Base-by-base conservation (phyloP, 2,888 invertebrate species). In the Callimorpha dominula region DNA sequence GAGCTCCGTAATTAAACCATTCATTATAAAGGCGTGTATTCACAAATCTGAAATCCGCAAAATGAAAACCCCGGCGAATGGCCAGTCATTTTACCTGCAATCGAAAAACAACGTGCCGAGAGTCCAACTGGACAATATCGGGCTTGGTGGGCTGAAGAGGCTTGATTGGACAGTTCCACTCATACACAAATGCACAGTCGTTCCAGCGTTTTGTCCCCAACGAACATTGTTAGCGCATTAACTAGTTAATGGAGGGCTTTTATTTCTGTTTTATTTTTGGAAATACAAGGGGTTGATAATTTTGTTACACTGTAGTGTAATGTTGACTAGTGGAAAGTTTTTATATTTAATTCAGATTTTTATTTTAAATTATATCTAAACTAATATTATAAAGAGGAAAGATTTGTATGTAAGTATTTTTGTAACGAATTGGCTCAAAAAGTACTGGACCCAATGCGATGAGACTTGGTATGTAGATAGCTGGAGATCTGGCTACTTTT, bases 141-240 rank as follows among this genome's bases (percentile, higher is more conserved):
- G 77, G 74, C 81, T 79, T 77, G 81, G 77, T 68, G 76, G 76
- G 78, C 12, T 85, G 81, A 83, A 86, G 83, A 84, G 85, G 66
- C 79, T 79, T 85, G 85, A 88, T 88, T 82, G 87, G 84, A 85
- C 74, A 76, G 81, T 77, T 80, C 82, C 82, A 85, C 82, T 86
- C 78, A 79, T 81, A 86, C 78, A 76, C 74, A 83, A 83, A 85
- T 80, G 81, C 71, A 77, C 80, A 81, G 69, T 46, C 72, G 72
- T 60, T 79, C 71, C 76, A 73, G 73, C 76, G 69, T 78, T 74
- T 75, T 80, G 80, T 85, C 86, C 89, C 86, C 86, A 84, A 86
- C 86, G 86, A 87, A 90, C 93, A 92, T 91, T 92, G 94, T 94
- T 93, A 92, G 88, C 91, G 90, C 94, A 94, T 95, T 95, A 94